A percentile compares a stretch with the other conserved stretches of the same genome.
phyloP scores from a whole-genome alignment of 1,140 invertebrate species.

The Eurosta solidaginis region DNA sequence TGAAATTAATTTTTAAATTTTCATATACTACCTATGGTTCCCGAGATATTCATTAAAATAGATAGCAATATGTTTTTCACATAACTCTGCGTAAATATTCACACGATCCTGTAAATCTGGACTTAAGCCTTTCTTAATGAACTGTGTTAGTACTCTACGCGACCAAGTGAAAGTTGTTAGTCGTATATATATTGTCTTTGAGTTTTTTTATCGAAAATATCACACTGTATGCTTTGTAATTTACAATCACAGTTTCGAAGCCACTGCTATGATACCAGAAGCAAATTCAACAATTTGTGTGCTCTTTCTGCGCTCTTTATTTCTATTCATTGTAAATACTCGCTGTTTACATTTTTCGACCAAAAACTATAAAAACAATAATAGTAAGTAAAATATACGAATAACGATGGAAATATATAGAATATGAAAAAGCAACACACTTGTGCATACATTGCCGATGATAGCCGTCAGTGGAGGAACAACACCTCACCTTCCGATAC shows the following conservation, averaged over 20 bases:
- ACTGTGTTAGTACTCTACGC: too few relatives aligned
- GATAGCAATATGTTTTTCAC: too few relatives aligned
- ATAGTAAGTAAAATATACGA: neutral
- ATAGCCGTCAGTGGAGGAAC: neutral
- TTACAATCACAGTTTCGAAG: neutral
- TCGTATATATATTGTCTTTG: too few relatives aligned
- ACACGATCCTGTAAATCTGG: too few relatives aligned
- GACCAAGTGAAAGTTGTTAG: too few relatives aligned
- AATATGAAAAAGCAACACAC: neutral
- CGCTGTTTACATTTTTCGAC: slow-evolving; percentile 8
- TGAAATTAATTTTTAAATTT: too few relatives aligned
- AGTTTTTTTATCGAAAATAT: too few relatives aligned
- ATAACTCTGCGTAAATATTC: too few relatives aligned
- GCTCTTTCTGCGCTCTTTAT: neutral
- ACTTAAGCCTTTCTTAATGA: too few relatives aligned
- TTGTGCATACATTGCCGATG: neutral
- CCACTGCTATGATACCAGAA: neutral
- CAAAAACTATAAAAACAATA: neutral
- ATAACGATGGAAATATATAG: neutral
- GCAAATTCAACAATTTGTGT: neutral
- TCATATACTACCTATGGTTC: too few relatives aligned
- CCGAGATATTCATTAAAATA: too few relatives aligned
- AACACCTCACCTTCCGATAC: slow-evolving; percentile 17
- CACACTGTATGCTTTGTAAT: too few relatives aligned
- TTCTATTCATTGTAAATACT: neutral